phyloP scores from a whole-genome alignment of 1,140 invertebrate species.

The Asbolus verrucosus region DNA sequence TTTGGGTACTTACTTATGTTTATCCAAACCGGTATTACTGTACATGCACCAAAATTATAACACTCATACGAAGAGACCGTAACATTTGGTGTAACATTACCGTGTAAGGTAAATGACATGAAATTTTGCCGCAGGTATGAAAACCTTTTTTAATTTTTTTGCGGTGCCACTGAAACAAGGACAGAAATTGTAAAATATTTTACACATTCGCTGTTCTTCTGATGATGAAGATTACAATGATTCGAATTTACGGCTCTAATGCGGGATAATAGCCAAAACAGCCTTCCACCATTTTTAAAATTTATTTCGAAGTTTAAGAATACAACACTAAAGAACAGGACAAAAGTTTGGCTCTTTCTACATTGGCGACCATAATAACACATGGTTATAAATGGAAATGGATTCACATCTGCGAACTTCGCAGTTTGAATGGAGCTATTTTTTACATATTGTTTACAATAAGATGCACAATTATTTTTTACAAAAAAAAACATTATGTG shows the following conservation, averaged over 20 bases:
- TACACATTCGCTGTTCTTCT: background rate
- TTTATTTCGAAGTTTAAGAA: too few species aligned
- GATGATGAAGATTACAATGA: slow-evolving; percentile 17
- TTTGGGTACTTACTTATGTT: background rate
- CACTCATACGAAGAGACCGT: slow-evolving; percentile 7
- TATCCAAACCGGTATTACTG: background rate
- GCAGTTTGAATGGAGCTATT: too few species aligned
- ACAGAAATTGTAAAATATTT: slow-evolving; percentile 17
- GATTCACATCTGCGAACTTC: too few species aligned
- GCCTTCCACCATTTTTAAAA: background rate
- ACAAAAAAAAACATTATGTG: too few species aligned
- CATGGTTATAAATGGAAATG: too few species aligned
- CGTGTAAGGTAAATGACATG: slow-evolving; percentile 14
- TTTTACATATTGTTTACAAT: too few species aligned
- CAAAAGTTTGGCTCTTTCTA: too few species aligned
- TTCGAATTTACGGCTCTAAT: slow-evolving; percentile 12
- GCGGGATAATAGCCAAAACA: background rate
- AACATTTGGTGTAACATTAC: slow-evolving; percentile 7
- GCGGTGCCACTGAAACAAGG: too few species aligned
- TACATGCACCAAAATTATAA: slow-evolving; percentile 1
- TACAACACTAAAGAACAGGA: too few species aligned
- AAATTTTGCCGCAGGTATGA: background rate
- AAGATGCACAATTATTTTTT: too few species aligned
- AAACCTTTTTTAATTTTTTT: too few species aligned
- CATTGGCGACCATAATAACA: too few species aligned